Base-by-base conservation (phyloP, 2,888 invertebrate species). In the Dyspetes luteomarginatus region DNA sequence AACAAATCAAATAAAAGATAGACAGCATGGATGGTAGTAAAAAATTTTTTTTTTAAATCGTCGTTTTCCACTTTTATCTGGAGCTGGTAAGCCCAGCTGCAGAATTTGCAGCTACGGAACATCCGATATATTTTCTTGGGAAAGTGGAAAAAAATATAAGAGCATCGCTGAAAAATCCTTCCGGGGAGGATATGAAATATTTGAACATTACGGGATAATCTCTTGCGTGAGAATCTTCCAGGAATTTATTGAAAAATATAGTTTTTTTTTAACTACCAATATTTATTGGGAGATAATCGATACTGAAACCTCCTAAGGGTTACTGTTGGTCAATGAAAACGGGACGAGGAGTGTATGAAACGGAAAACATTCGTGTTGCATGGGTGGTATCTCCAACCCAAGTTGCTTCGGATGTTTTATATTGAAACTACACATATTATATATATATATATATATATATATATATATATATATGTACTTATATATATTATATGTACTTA, bases 201-300 rank as follows among this genome's bases (percentile, higher is more conserved):
- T 67, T 30, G 26, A 62, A 43, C 0, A 30, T 52, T 5, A 22
- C 12, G 9, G 4, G 28, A 26, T 52, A 50, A 43, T 15, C 3
- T 26, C 41, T 55, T 15, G 15, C 43, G 4, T 12, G 19, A n/a
- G 5, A 24, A 62, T n/a, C 15, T 7, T 9, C 24, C 4, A 48
- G 4, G 28, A n/a, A 65, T 56, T 22, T 48, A n/a, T 43, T 15
- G 15, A 9, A 48, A 36, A 26, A 60, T 30, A 48, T 12, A 12
- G 5, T 22, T 19, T 5, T 17, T 43, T 30, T 48, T 36, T 36
- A 36, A 28, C 3, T 4, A 26, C 7, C 15, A 24, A 56, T 68
- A 43, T 55, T 56, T 43, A 17, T 15, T 56, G 9, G 28, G 41
- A n/a, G 58, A 65, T 65, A 28, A 45, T 65, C 45, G 28, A 55